Evolutionary conservation across 30 jellyfish, hydroid and myxozoan genomes (phyloP), one percentile per base, ranked within the genome.

Genomic region (Hydra vulgaris): DNA sequence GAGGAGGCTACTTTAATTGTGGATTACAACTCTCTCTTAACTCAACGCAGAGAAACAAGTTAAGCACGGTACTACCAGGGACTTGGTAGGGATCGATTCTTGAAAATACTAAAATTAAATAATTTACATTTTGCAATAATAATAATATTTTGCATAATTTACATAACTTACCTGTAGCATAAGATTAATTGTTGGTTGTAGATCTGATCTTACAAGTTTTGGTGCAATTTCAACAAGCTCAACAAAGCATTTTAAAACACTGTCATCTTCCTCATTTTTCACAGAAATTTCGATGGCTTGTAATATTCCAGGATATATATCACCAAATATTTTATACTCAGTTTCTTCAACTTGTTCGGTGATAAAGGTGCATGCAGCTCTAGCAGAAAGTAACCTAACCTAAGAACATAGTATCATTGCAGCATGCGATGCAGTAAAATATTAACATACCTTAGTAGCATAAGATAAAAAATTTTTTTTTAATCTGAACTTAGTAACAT

Each of bases 161-260:
- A 40, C 12, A 69, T 8, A 78, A 78, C 90, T 26, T 25, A 86
- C 97, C 85, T 61, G 84, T 19, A 91, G 90, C 97, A 91, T 91
- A 52, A 91, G 80, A 27, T 71, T 83, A 23, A 91, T 67, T 17
- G 96, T 67, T 3, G 86, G 83, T 17, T 73, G 90, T 7, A 91
- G 85, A 67, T 83, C 88, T 0, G 86, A 84, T 70, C 81, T 83
- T 83, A 82, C 76, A 23, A 83, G 79, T 61, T 86, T 81, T 0
- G 97, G 95, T 17, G 95, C 96, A 12, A 83, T 80, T 71, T 91
- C 97, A 66, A 91, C 96, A 25, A 91, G 83, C 70, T 91, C 97
- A 8, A 91, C 97, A 86, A 91, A 91, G 22, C 95, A 81, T 80
- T 91, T 91, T 56, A 91, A 71, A 22, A 91, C 95, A 17, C 84